Percentiles rank a stretch among this genome's conserved stretches.
phyloP scores from a whole-genome alignment of 2,888 invertebrate species.

The Pachycephus smyrnensis region DNA sequence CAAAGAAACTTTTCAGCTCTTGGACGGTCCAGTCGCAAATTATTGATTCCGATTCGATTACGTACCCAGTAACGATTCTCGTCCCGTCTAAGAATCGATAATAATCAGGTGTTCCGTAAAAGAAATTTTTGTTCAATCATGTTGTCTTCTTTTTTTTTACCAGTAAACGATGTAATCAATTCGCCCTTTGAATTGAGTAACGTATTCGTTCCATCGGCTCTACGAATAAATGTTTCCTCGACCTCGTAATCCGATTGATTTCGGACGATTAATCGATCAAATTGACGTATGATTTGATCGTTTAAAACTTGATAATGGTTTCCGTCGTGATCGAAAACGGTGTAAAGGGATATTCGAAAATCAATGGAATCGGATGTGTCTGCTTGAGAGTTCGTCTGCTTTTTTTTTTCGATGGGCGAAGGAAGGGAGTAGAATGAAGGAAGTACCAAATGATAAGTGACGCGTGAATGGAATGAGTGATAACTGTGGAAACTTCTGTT shows the following conservation, averaged over 20 bases:
- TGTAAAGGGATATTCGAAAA: constrained; percentile 30
- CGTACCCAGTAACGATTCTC: constrained; percentile 48
- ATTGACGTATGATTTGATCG: constrained; percentile 47
- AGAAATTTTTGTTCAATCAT: not conserved
- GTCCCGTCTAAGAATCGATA: constrained; percentile 49
- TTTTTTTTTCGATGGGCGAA: not conserved
- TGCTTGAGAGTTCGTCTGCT: not conserved
- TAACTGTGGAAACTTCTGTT: not conserved
- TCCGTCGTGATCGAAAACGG: constrained; percentile 51
- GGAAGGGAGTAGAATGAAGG: too few relatives aligned
- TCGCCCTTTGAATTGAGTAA: constrained; percentile 52
- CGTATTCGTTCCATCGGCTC: constrained; percentile 56
- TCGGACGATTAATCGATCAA: constrained; percentile 56
- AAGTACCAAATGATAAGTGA: not conserved
- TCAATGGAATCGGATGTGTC: not conserved
- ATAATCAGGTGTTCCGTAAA: not conserved
- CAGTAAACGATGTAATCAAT: constrained; percentile 52
- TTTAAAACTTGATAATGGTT: constrained; percentile 50
- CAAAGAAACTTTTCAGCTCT: constrained; percentile 45
- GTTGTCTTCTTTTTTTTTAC: constrained; percentile 30
- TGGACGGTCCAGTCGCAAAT: constrained; percentile 54
- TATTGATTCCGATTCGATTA: constrained; percentile 47
- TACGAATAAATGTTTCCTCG: constrained; percentile 54
- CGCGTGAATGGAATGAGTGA: not conserved
- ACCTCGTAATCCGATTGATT: constrained; percentile 52